A percentile compares a stretch with the other conserved stretches of the same genome.
These are phyloP conservation scores for Poecilia latipinna DNA, from an alignment of 2,113 vertebrate species.

Conservation along the genomic window DNA sequence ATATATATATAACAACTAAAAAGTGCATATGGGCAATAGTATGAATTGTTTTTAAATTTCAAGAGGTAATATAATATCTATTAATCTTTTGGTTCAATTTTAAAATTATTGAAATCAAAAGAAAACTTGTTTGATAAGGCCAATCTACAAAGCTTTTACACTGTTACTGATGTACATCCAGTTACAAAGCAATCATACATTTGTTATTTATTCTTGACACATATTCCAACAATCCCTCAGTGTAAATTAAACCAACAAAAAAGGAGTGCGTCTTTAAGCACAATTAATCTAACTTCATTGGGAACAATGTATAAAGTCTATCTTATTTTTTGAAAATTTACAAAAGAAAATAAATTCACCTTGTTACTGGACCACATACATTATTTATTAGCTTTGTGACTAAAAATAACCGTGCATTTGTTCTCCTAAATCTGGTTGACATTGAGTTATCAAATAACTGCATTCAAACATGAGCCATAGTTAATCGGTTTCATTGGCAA, in stretches of 20 bases:
- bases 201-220: too few species aligned
- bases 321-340: not conserved
- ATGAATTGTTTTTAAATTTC: too few species aligned
- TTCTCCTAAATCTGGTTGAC: not conserved
- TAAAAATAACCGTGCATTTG: not conserved
- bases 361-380: not conserved
- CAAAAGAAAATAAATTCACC: not conserved
- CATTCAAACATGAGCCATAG: not conserved
- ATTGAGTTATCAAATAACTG: not conserved
- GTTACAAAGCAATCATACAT: too few species aligned
- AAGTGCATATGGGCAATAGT: too few species aligned
- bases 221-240: not conserved
- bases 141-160: too few species aligned
- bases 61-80: too few species aligned
- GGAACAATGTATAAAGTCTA: not conserved
- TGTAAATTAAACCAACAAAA: not conserved
- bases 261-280: too few species aligned
- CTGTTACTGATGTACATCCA: not conserved
- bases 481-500: not conserved
- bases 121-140: too few species aligned
- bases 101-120: too few species aligned
- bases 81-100: too few species aligned
- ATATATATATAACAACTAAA: too few species aligned
- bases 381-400: conserved; percentile 7
- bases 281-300: not conserved